Evolutionary conservation across 2,113 vertebrate genomes (phyloP), one percentile per base, ranked within the genome.

Genomic region (Notiomystis cincta): DNA sequence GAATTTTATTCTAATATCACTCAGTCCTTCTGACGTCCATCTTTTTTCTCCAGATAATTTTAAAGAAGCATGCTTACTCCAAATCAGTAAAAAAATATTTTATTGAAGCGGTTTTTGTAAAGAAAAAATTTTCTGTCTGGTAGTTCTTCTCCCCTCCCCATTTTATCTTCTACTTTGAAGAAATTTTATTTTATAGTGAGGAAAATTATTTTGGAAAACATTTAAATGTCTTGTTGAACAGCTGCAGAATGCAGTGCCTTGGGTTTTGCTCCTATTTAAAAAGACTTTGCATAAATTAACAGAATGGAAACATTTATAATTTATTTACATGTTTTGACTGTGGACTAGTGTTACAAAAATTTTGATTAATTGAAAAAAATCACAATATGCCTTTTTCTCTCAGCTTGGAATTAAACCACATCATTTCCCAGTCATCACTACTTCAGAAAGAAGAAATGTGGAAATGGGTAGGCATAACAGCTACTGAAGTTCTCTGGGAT

Each of bases 261-360:
- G 80, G 35, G n/a, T 91, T 95, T 95, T 94, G 61, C 47, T 95
- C 44, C 75, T 87, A 18, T 75, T 88, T 89, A 31, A 95, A 94
- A 89, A 83, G 30, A 51, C 64, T 83, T 53, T 87, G 54, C 67
- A 66, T 82, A 73, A 95, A 95, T 95, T 90, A 91, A 44, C 35
- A 10, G 35, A 89, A 77, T 23, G 15, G 40, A 89, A 95, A 62
- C 30, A 62, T 78, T 83, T 73, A 62, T 83, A 54, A 51, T 77
- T 70, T 89, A 77, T 70, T 70, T 42, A 54, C 7, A 10, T 73
- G n/a, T 66, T 95, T 80, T 89, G 64, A 54, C 76, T 71, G 45
- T 86, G 51, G 60, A 50, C 27, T 77, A 2, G 0, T 45, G 23
- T 77, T 86, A 35, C 12, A 72, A 66, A 93, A 88, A 16, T n/a